Percentiles rank a stretch among this genome's conserved stretches.
These are phyloP conservation scores for Oophaga pumilio DNA, from an alignment of 2,113 vertebrate genomes.

Conservation along the genomic window DNA sequence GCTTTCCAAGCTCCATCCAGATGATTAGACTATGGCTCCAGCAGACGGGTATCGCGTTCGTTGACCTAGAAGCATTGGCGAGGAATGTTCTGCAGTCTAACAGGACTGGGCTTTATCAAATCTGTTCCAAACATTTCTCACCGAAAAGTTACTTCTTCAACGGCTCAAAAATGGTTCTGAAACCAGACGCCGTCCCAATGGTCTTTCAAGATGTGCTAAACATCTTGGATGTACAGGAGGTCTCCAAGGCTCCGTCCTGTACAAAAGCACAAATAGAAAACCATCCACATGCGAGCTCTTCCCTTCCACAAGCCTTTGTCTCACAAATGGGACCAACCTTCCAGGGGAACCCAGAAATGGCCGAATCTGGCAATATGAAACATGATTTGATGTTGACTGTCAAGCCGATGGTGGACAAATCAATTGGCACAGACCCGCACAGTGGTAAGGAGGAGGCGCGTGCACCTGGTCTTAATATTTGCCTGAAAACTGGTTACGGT, in stretches of 20 bases:
- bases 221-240: neutral
- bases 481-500: neutral
- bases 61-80: neutral
- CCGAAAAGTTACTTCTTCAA: conserved; percentile 24
- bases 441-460: conserved; percentile 14
- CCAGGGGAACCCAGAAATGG: neutral
- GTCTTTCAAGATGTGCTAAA: neutral
- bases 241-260: neutral
- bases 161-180: conserved; percentile 37
- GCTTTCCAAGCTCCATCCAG: conserved; percentile 17
- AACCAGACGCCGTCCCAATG: conserved; percentile 18
- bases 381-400: neutral
- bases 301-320: neutral
- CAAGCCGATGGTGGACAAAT: conserved; percentile 33
- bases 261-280: conserved; percentile 1
- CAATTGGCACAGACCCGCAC: conserved; percentile 22
- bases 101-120: neutral
- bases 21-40: conserved; percentile 23
- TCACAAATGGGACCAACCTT: neutral
- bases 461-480: neutral
- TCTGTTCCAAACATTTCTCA: conserved; percentile 48
- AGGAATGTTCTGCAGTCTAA: conserved; percentile 3
- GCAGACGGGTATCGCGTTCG: conserved; percentile 18
- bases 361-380: neutral
- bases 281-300: neutral